Evolutionary conservation across 2,113 vertebrate genomes (phyloP).

Genomic region (Agapornis roseicollis): DNA sequence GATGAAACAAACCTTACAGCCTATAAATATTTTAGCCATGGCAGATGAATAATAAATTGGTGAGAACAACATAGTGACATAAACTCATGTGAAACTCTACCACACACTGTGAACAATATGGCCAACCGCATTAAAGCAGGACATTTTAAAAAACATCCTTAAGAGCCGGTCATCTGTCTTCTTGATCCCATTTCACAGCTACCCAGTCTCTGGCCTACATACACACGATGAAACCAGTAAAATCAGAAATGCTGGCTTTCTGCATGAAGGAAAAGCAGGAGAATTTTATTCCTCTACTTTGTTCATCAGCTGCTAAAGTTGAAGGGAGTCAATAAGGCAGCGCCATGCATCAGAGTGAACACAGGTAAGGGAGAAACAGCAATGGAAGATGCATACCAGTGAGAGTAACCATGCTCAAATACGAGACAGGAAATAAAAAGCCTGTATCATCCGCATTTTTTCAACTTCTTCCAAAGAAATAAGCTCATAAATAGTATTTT

Average conservation of each 20-base stretch:
- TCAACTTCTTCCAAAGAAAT: background rate
- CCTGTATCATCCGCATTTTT: accelerated
- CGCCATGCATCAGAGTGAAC: background rate
- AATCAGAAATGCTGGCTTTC: background rate
- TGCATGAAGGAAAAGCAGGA: background rate
- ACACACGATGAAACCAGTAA: background rate
- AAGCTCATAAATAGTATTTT: background rate
- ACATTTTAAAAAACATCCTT: background rate
- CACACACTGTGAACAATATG: slow-evolving; percentile 69
- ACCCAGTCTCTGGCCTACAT: background rate
- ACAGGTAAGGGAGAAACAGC: background rate
- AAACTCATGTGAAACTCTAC: slow-evolving; percentile 56
- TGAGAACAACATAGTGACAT: slow-evolving; percentile 55
- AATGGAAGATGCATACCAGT: background rate
- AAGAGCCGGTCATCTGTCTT: slow-evolving; percentile 41
- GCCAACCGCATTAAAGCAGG: slow-evolving; percentile 27
- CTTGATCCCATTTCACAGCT: background rate
- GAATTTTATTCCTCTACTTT: background rate
- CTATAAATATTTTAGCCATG: slow-evolving; percentile 55
- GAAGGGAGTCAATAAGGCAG: background rate
- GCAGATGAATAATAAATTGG: slow-evolving; percentile 66
- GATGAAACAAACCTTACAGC: slow-evolving; percentile 38
- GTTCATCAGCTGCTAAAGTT: background rate
- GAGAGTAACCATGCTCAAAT: background rate
- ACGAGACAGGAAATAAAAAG: background rate